Evolutionary conservation across 2,888 invertebrate genomes (phyloP), one percentile per base, ranked within the genome.

Genomic region (Watsonalla cultraria): DNA sequence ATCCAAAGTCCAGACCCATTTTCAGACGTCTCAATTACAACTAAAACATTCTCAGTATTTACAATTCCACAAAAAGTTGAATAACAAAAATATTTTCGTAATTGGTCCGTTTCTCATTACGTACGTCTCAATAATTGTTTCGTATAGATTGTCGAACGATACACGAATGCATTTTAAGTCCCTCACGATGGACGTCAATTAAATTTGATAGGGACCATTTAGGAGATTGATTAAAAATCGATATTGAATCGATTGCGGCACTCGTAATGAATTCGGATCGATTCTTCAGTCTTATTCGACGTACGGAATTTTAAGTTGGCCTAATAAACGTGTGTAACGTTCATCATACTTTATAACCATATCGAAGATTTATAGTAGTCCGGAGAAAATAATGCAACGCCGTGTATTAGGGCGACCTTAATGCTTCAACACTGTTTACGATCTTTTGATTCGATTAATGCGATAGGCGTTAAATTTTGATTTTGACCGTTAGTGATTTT

Each of bases 191-290:
- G 81, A 84, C 77, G 84, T 82, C 86, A 85, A 86, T 87, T 86
- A 86, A 84, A 78, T 80, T 83, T 81, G 82, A 86, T 82, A 80
- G 77, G 77, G 78, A 77, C 79, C 78, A 80, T 81, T 82, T 80
- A 68, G 69, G 78, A 82, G 82, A 82, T 83, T 82, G 82, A 84
- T 86, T 84, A 82, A 82, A 81, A 81, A 80, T 83, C 80, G 80
- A 82, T 81, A 77, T 72, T 68, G 72, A 73, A 76, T 72, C 74
- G 76, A 79, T 78, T 74, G 72, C 64, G 66, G 70, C 68, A 61
- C 56, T 67, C 63, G 59, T 77, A 77, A 78, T 74, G 75, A 74
- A 79, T 74, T 72, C 66, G 65, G 70, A 69, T 62, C 59, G 55
- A 53, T 51, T 53, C 57, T 57, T 55, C 55, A 55, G 47, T 51